Evolutionary conservation across 2,797 vertebrate species (phyloP).

Genomic region (Sebastes itinus): DNA sequence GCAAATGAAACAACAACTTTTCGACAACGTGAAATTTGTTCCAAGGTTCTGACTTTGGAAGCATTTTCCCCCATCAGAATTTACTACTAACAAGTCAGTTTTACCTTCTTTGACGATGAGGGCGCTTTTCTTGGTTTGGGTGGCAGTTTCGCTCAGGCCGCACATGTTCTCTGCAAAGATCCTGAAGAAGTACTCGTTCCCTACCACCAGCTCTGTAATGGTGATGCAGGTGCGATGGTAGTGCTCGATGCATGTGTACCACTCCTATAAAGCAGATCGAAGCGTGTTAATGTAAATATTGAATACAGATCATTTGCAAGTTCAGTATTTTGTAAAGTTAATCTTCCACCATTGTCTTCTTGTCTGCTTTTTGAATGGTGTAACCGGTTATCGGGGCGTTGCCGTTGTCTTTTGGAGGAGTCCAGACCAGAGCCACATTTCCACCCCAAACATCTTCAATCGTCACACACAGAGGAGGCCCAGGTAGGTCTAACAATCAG

Average conservation of each 20-base stretch:
- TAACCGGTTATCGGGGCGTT: slow-evolving; percentile 97
- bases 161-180: slow-evolving; percentile 97
- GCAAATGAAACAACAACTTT: neutral
- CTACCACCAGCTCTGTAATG: slow-evolving; percentile 95
- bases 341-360: slow-evolving; percentile 94
- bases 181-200: slow-evolving; percentile 97
- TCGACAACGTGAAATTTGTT: slow-evolving; percentile 1
- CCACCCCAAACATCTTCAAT: slow-evolving; percentile 97
- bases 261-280: slow-evolving; percentile 84
- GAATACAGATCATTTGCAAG: neutral
- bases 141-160: slow-evolving; percentile 92
- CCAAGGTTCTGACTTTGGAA: slow-evolving; percentile 39
- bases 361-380: slow-evolving; percentile 99
- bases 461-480: slow-evolving; percentile 89
- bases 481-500: slow-evolving; percentile 87
- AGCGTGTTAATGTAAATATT: neutral
- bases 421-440: slow-evolving; percentile 96
- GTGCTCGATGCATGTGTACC: slow-evolving; percentile 97
- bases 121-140: slow-evolving; percentile 92
- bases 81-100: neutral
- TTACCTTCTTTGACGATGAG: slow-evolving; percentile 95
- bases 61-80: slow-evolving; percentile 19
- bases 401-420: slow-evolving; percentile 91
- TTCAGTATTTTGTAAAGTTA: neutral
- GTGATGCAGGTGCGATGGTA: slow-evolving; percentile 94